Evolutionary conservation across 2,113 vertebrate species (phyloP), one percentile per base, ranked within the genome.

Genomic region (Cottus gobio): DNA sequence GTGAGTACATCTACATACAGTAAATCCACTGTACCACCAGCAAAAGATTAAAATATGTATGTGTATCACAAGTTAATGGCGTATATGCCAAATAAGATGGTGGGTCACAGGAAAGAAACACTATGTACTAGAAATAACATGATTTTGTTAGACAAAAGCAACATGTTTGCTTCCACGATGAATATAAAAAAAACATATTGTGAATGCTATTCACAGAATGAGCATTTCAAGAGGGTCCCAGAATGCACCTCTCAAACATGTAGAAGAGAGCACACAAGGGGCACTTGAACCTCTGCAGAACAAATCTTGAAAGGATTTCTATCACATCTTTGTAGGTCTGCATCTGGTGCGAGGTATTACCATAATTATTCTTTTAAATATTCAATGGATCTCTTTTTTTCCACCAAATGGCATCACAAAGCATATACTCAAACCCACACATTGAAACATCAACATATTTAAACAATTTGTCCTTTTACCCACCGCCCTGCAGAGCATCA

Each of bases 1-100:
- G 94, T 95, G 76, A 89, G 90, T 76, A 34, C 37, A 79, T 20
- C 24, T 60, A 37, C 10, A 71, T 9, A n/a, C 5, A 34, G 10
- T 15, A 24, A 18, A 30, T n/a, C 18, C 9, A 12, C 20, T 74
- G 10, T 9, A 18, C 39, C 48, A 10, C 6, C 7, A 36, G 24
- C 8, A 57, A 34, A 46, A 12, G 0, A 15, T 36, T 69, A 0
- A 26, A 26, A 46, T 57, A n/a, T 34, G 1, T 24, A 6, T 65
- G 39, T 52, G 31, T 66, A 12, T 1, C 26, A 31, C 7, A 34
- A 26, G 6, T 64, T 61, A 1, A 42, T 24, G 0, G 4, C 1
- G 8, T 36, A 60, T 1, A 64, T 52, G 1, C 8, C 26, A 31
- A 24, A 62, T 7, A 3, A 26, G 46, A 20, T 60, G 24, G 8